Base-by-base conservation (phyloP, 2,113 vertebrate species). In the Cyphomyrus discorhynchus region DNA sequence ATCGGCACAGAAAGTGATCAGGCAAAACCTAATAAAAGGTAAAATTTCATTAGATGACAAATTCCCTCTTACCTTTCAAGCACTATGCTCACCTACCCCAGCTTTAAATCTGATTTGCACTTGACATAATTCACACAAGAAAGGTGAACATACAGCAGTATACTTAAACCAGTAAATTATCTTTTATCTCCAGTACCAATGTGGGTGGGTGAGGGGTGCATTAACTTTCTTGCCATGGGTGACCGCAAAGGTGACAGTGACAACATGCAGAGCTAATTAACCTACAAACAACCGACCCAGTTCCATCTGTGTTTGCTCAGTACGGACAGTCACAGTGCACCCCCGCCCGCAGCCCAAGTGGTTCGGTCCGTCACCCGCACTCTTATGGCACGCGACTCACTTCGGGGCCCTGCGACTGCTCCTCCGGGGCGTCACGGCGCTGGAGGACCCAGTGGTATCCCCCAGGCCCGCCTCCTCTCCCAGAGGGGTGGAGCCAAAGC, bases 391-490 rank as follows among this genome's bases (percentile, higher is more conserved):
- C 24, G n/a, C 0, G 15, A 94, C 93, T 94, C 92, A 95, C 94
- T 91, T 93, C 88, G 91, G 90, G 15, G 88, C 92, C 83, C 92
- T 91, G 24, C 91, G 31, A 27, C 3, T 49, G 74, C 31, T 80
- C 80, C 91, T 93, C 87, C 92, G 89, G 0, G 92, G 94, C 9
- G 95, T 95, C 46, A 91, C 74, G 90, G 94, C 0, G 92, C 94
- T 17, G 86, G 86, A 87, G 11, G 42, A 49, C 62, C 88, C 45
- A 15, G 11, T 31, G 7, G 9, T 17, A n/a, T 46, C 88, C 62
- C 47, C 62, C 9, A 47, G 21, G n/a, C 47, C 47, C 4, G 1
- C 62, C 88, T 77, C 74, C 31, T 89, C 49, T 50, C 50, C 74
- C 74, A 80, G 52, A 83, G 70, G 87, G 45, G 90, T 27, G 39